Evolutionary conservation across 2,113 vertebrate genomes (phyloP).

Genomic region (Elephantulus edwardii): DNA sequence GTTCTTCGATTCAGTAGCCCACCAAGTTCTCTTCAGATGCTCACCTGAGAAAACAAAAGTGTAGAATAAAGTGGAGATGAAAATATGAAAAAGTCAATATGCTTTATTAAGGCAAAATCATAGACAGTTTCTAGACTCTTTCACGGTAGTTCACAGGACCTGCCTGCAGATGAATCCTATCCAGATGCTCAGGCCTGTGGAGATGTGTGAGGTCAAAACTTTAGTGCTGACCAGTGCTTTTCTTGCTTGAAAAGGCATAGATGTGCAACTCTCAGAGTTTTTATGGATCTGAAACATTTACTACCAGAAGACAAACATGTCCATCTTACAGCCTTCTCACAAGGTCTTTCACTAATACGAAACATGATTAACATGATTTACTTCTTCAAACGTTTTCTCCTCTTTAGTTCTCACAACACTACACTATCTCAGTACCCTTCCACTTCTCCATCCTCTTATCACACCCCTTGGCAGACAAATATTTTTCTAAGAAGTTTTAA

Average conservation of each 20-base stretch:
- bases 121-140: not conserved
- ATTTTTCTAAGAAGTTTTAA: conserved; percentile 11
- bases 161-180: not conserved
- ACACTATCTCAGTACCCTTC: not conserved
- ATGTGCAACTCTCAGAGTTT: not conserved
- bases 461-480: not conserved
- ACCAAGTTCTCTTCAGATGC: not conserved
- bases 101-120: not conserved
- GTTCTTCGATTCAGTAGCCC: conserved; percentile 18
- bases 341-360: not conserved
- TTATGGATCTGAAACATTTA: not conserved
- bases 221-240: not conserved
- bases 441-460: not conserved
- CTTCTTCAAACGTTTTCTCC: conserved; percentile 12
- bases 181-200: too few species aligned
- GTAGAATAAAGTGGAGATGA: not conserved
- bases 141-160: not conserved
- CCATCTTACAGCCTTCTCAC: not conserved
- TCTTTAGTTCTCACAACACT: not conserved
- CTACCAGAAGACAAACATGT: not conserved
- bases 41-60: conserved; percentile 45
- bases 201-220: not conserved
- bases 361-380: not conserved
- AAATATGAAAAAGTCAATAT: not conserved
- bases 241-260: not conserved